Percentiles rank a stretch among this genome's conserved stretches.
Conservation (phyloP, 2,888 invertebrate species). For the Osmoderma eremita region DNA sequence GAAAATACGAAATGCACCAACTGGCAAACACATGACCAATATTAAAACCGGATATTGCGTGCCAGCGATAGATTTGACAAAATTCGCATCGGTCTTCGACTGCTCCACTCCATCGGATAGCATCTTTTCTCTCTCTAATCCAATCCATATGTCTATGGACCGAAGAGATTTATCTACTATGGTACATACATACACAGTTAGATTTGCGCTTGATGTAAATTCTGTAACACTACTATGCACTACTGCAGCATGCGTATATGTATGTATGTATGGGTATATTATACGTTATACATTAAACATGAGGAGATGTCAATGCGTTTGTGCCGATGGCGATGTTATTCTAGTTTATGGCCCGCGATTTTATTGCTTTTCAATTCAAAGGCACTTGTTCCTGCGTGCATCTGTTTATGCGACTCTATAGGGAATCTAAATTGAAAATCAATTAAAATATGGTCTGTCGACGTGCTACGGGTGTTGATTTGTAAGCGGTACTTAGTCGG, state of each 20-base stretch:
- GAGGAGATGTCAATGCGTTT: slow-evolving; percentile 22
- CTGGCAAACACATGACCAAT: slow-evolving; percentile 60
- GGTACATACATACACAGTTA: no score
- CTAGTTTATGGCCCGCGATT: slow-evolving; percentile 34
- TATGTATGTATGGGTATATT: not conserved
- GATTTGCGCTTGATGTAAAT: no score
- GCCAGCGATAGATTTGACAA: slow-evolving; percentile 60
- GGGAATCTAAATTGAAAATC: slow-evolving; percentile 34
- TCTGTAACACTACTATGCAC: no score
- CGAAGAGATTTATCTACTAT: no score
- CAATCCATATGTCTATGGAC: no score
- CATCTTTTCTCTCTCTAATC: no score
- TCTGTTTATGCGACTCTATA: slow-evolving; percentile 21
- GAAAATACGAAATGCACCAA: slow-evolving; percentile 50
- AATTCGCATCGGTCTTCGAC: slow-evolving; percentile 55
- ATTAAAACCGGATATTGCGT: slow-evolving; percentile 58
- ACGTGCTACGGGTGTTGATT: slow-evolving; percentile 22
- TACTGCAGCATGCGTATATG: not conserved
- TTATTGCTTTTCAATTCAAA: slow-evolving; percentile 36
- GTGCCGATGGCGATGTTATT: slow-evolving; percentile 33
- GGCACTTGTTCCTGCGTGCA: slow-evolving; percentile 8
- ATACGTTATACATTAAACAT: no score
- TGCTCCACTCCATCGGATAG: not conserved
- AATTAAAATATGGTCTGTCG: slow-evolving; percentile 33
- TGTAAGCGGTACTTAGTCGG: slow-evolving; percentile 11